phyloP scores from a whole-genome alignment of 2,888 invertebrate genomes.

The Dinocampus coccinellae region DNA sequence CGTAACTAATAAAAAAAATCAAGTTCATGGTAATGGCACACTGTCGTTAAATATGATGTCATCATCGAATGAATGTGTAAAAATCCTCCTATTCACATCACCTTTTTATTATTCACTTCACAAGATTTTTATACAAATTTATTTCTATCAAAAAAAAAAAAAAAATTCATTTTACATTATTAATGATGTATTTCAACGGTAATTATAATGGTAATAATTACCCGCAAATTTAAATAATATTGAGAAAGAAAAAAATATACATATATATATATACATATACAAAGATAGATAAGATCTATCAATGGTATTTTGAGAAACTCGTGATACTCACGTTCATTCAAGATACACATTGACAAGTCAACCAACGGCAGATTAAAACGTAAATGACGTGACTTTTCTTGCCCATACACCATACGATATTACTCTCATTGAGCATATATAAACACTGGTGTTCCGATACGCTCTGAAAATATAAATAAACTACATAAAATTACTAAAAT shows the following conservation, averaged over 20 bases:
- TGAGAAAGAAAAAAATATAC: neutral
- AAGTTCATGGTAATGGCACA: constrained; percentile 50
- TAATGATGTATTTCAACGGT: neutral
- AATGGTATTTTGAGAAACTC: neutral
- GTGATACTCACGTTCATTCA: neutral
- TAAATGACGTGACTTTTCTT: neutral
- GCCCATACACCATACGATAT: neutral
- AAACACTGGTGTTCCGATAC: constrained; percentile 27
- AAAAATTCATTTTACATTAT: neutral
- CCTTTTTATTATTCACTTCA: neutral
- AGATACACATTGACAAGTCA: neutral
- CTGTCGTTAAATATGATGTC: constrained; percentile 48
- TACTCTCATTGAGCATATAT: constrained; percentile 2
- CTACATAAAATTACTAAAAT: neutral
- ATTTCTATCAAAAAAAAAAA: neutral
- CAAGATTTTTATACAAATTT: neutral
- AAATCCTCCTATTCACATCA: constrained; percentile 6
- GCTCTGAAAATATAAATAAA: constrained; percentile 40
- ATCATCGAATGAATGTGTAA: constrained; percentile 45
- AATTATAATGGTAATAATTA: neutral
- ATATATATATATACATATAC: no score
- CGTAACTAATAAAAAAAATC: constrained; percentile 39
- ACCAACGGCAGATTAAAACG: neutral
- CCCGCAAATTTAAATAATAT: neutral
- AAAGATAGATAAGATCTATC: neutral